Evolutionary conservation across 2,888 invertebrate species (phyloP).

Genomic region (Lamellibrachia columna): DNA sequence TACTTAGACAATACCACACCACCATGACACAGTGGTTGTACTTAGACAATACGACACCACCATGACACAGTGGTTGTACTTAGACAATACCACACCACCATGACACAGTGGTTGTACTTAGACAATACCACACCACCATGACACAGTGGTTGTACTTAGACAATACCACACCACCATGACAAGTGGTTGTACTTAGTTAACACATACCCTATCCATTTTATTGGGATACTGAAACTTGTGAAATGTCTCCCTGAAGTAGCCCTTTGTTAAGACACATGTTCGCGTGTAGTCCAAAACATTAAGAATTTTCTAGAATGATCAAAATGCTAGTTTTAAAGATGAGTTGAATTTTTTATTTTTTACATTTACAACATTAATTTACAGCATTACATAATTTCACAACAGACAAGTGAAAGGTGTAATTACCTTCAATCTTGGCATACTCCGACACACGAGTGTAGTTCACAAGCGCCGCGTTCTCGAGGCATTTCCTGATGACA

Average conservation of each 20-base stretch:
- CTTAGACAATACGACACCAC: too few species aligned
- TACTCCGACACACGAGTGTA: conserved; percentile 95
- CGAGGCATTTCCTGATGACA: conserved; percentile 96
- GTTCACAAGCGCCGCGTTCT: conserved; percentile 97
- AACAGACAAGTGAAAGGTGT: not conserved
- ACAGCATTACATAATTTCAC: not conserved
- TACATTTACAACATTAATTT: not conserved
- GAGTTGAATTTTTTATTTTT: not conserved
- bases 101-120: too few species aligned
- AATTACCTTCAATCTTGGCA: conserved; percentile 94
- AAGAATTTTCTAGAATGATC: not conserved
- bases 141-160: too few species aligned
- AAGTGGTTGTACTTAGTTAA: not conserved
- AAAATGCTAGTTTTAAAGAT: not conserved
- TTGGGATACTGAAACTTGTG: not conserved
- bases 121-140: too few species aligned
- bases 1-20: not conserved
- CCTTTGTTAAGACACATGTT: not conserved
- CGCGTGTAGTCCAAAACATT: not conserved
- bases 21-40: too few species aligned
- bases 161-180: too few species aligned
- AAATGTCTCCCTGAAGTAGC: not conserved
- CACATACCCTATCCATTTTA: not conserved
- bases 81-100: too few species aligned
- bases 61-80: too few species aligned